Percentiles rank a stretch among this genome's conserved stretches.
Conservation (phyloP, 2,888 invertebrate genomes). For the Carpatolechia fugitivella region DNA sequence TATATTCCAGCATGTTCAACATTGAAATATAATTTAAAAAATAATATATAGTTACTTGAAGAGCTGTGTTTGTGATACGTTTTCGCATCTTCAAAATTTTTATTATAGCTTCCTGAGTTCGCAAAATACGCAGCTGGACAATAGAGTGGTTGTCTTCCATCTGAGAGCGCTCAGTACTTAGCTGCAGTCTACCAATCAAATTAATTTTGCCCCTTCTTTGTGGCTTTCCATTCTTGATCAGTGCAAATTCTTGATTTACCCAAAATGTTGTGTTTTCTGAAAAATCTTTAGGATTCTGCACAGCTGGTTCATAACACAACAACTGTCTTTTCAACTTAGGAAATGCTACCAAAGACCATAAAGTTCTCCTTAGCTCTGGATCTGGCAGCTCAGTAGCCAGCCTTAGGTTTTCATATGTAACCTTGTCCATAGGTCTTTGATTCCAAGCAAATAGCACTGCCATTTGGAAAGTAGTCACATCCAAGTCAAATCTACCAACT, state of each 20-base stretch:
- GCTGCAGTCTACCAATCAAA: constrained; percentile 95
- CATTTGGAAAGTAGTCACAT: constrained; percentile 99
- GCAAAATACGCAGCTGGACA: constrained; percentile 95
- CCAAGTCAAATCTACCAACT: constrained; percentile 96
- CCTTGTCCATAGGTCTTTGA: constrained; percentile 93
- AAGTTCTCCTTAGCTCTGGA: constrained; percentile 94
- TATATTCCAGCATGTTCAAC: too few species aligned
- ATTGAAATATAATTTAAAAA: too few species aligned
- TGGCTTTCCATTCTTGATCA: constrained; percentile 95
- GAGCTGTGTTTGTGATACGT: constrained; percentile 93
- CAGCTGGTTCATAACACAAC: constrained; percentile 88
- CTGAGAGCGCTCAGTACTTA: constrained; percentile 96
- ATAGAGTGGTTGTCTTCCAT: constrained; percentile 99
- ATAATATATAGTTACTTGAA: constrained; percentile 88
- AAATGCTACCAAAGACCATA: constrained; percentile 97
- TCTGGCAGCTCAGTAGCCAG: constrained; percentile 98
- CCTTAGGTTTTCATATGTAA: constrained; percentile 97
- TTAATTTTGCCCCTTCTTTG: constrained; percentile 98
- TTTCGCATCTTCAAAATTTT: constrained; percentile 99
- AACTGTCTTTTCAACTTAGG: constrained; percentile 97
- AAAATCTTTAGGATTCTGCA: constrained; percentile 95
- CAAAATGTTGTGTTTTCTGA: constrained; percentile 95
- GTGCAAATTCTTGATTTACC: constrained; percentile 98
- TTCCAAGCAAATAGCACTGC: constrained; percentile 99
- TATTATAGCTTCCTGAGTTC: constrained; percentile 98